Evolutionary conservation across 2,113 vertebrate species (phyloP).

Genomic region (Paedocypris sp.): DNA sequence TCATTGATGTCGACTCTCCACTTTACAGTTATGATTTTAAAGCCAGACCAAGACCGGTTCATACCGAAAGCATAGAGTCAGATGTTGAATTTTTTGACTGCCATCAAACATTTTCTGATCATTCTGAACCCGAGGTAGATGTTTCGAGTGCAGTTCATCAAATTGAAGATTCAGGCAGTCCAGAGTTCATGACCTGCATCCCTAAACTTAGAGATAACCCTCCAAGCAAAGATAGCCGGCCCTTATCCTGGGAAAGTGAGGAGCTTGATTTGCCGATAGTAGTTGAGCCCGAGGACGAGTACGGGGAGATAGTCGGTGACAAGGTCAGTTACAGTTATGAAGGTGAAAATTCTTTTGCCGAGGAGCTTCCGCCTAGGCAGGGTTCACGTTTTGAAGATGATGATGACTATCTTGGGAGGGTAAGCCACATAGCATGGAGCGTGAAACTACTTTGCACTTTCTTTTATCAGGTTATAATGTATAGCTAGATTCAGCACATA

Average conservation of each 20-base stretch:
- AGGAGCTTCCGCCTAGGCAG: slow-evolving; percentile 61
- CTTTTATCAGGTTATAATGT: too few species aligned
- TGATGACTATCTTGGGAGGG: slow-evolving; percentile 74
- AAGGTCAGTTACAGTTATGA: slow-evolving; percentile 49
- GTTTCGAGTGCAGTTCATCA: slow-evolving; percentile 24
- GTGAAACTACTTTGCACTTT: too few species aligned
- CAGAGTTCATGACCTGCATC: slow-evolving; percentile 17
- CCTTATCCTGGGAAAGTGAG: slow-evolving; percentile 43
- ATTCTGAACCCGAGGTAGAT: slow-evolving; percentile 40
- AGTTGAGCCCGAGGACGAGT: slow-evolving; percentile 63
- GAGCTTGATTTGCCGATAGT: slow-evolving; percentile 59
- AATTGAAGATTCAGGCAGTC: slow-evolving; percentile 44
- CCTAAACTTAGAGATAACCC: slow-evolving; percentile 2
- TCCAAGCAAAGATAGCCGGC: slow-evolving; percentile 32
- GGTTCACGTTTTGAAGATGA: slow-evolving; percentile 50
- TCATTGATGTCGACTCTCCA: background rate
- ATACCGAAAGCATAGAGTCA: slow-evolving; percentile 44
- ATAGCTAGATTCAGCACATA: too few species aligned
- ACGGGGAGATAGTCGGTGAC: slow-evolving; percentile 24
- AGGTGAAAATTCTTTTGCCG: slow-evolving; percentile 48
- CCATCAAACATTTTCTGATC: slow-evolving; percentile 47
- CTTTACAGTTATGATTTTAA: slow-evolving; percentile 1
- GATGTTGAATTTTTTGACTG: slow-evolving; percentile 60
- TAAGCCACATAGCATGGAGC: slow-evolving; percentile 63
- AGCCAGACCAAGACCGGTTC: background rate